Evolutionary conservation across 1,140 invertebrate species (phyloP), one percentile per base, ranked within the genome.

Genomic region (Eupeodes corollae): DNA sequence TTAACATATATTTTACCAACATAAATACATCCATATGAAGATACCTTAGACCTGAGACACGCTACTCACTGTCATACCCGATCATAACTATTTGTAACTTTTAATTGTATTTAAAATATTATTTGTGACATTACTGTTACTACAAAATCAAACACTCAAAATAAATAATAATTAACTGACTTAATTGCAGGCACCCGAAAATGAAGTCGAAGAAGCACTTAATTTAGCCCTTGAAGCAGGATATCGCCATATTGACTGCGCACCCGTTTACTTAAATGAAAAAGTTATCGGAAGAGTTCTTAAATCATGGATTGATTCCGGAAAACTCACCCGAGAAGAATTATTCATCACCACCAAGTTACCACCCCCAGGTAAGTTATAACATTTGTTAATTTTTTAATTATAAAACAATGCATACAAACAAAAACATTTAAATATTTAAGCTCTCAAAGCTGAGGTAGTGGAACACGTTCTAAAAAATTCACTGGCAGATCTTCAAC

Each of bases 291-390:
- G 88, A 14, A 75, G 73, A 40, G 80, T 83, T 37, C 68, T 91
- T 11, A 80, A 83, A 56, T 74, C 79, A 61, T 88, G 84, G 81
- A 72, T 90, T 40, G 69, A 76, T 48, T 72, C 78, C 38, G 83
- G 83, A 18, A 77, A 78, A 62, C 69, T 86, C 5, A 82, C 77
- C 51, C 73, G 88, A 37, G 78, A 85, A 57, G 86, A 91, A 26
- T 67, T 91, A 18, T 92, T 88, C 64, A 75, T 91, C 47, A 83
- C 83, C 1, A 87, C 88, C 14, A 91, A 90, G 70, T 76, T 88
- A 67, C 71, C 72, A 51, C 60, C 70, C n/a, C 46, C 61, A 47
- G 67, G 73, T 58, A 56, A 47, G 44, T 39, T 33, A 38, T 6
- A 38, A 16, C 8, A 3, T 26, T 26, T 26, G 3, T 26, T 5